Conservation (phyloP, 2,797 vertebrate genomes). For the Enteromius fasciolatus region DNA sequence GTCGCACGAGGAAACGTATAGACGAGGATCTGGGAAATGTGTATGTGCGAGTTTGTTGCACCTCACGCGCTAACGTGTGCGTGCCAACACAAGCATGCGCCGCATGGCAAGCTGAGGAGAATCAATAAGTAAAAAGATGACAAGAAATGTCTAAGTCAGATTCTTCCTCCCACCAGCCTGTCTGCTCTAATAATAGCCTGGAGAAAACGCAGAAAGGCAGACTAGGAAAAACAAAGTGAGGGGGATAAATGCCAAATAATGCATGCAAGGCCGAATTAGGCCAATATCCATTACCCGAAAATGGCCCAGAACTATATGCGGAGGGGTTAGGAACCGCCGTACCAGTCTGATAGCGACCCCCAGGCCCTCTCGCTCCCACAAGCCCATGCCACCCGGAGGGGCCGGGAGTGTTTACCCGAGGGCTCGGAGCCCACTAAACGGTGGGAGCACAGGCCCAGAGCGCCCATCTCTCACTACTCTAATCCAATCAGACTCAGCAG, state of each 20-base stretch:
- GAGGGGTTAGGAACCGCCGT: constrained; percentile 54
- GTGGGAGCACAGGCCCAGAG: constrained; percentile 29
- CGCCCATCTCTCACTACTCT: constrained; percentile 29
- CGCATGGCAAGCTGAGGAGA: constrained; percentile 69
- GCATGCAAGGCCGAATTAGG: constrained; percentile 72
- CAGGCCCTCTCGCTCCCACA: neutral
- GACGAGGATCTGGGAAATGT: constrained; percentile 11
- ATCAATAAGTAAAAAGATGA: constrained; percentile 82
- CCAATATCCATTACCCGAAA: constrained; percentile 73
- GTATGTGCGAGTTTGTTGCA: constrained; percentile 19
- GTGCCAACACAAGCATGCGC: constrained; percentile 39
- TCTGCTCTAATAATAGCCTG: constrained; percentile 83
- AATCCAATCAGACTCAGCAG: constrained; percentile 40
- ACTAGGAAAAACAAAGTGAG: constrained; percentile 65
- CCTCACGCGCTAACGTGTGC: constrained; percentile 1
- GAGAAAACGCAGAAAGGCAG: constrained; percentile 71
- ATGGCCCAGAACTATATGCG: constrained; percentile 66
- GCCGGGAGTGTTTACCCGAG: constrained; percentile 20
- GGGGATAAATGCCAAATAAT: constrained; percentile 73
- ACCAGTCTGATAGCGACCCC: neutral
- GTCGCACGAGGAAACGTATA: constrained; percentile 35
- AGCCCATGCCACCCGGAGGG: constrained; percentile 3
- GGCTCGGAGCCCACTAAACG: constrained; percentile 30
- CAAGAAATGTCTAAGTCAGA: constrained; percentile 78
- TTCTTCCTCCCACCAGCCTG: constrained; percentile 79